Evolutionary conservation across 1,140 invertebrate species (phyloP), one percentile per base, ranked within the genome.

Genomic region (Hypothenemus hampei): DNA sequence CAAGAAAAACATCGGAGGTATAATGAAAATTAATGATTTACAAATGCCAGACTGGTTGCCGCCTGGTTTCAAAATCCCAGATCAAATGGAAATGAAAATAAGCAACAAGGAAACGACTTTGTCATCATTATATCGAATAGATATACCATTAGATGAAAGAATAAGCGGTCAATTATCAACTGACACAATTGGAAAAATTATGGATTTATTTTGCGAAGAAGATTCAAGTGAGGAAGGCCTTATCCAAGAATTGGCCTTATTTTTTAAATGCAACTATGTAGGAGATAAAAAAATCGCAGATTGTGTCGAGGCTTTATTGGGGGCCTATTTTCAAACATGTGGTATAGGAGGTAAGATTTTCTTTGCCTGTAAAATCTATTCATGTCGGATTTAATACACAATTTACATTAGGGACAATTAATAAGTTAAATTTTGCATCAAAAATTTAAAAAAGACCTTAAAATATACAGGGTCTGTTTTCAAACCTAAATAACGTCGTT

Each of bases 261-360:
- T 50, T 21, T 57, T 57, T 33, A 74, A 71, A 10, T 65, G 70
- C 10, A 75, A 80, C 60, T 61, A 72, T 18, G 65, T 87, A 2
- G 68, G 69, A 3, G 77, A 80, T 59, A 79, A 92, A 77, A 77
- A 75, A 35, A 73, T 93, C 2, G 84, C 91, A 1, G 91, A 95
- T 73, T 81, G 78, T 61, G 80, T 93, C 3, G 91, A 95, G 75
- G 86, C 91, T 0, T 68, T 96, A 0, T 79, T 93, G 21, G 92
- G 91, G 0, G 84, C 83, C 11, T 89, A 90, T 65, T 73, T 89
- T 0, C 66, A 78, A 29, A 78, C 79, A 64, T 78, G 74, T 57
- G 77, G 80, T 1, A 63, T 80, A 11, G 58, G 70, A 35, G 73
- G 72, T 26, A 74, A 69, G 2, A 21, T 18, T 1, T 26, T 19